phyloP scores from a whole-genome alignment of 2,113 vertebrate species.

The Ploceus nigricollis region DNA sequence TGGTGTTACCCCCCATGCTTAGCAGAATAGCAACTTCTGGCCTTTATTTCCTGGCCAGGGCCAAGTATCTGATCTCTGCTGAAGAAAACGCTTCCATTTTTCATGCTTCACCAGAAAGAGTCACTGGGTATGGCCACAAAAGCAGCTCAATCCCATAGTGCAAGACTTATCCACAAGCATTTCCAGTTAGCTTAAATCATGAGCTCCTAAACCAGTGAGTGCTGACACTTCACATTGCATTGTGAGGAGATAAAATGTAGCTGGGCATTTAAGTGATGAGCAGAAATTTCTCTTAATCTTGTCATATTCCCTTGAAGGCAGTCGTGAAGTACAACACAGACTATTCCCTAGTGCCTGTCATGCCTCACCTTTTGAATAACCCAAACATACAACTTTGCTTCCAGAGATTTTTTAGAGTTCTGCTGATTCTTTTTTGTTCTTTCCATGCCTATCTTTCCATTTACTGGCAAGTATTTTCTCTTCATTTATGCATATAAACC shows the following conservation, averaged over 20 bases:
- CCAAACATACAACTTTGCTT: background rate
- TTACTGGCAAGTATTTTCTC: background rate
- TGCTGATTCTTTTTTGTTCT: background rate
- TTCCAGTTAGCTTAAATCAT: background rate
- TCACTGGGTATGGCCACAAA: background rate
- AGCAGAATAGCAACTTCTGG: background rate
- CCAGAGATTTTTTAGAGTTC: background rate
- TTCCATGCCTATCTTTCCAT: background rate
- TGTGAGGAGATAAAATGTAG: background rate
- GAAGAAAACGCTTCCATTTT: background rate
- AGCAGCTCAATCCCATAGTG: background rate
- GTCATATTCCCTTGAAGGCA: background rate
- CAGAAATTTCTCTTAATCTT: background rate
- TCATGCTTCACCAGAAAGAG: background rate
- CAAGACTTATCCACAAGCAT: background rate
- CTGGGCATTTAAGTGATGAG: background rate
- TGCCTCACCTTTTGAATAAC: background rate
- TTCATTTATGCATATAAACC: background rate
- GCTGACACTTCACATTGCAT: background rate
- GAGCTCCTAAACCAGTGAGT: background rate
- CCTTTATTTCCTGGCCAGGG: background rate
- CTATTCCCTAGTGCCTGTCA: background rate
- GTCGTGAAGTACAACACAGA: background rate
- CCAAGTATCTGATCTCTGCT: background rate
- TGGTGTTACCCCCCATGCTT: background rate